Percentiles rank a stretch among this genome's conserved stretches.
phyloP scores from a whole-genome alignment of 2,797 vertebrate genomes.

The Gallinago nigripennis region DNA sequence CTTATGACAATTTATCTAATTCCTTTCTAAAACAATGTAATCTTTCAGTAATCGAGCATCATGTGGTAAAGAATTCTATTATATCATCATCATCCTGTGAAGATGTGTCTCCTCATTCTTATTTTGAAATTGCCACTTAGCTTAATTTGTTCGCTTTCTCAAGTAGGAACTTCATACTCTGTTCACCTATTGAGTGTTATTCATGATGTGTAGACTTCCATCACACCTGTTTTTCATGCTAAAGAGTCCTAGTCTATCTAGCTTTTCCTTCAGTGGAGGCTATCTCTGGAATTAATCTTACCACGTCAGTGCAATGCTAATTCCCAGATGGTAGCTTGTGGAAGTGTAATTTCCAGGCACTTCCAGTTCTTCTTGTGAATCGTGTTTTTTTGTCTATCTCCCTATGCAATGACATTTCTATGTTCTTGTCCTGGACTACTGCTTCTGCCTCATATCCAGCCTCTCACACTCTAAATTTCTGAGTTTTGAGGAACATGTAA shows the following conservation, averaged over 20 bases:
- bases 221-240: neutral
- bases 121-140: neutral
- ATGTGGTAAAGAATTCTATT: neutral
- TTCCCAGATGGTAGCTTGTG: neutral
- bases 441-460: neutral
- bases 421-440: neutral
- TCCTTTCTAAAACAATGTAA: neutral
- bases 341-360: neutral
- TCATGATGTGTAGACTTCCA: neutral
- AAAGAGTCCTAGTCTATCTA: neutral
- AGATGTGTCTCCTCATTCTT: neutral
- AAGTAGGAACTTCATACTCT: neutral
- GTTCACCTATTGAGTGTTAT: neutral
- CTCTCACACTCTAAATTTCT: neutral
- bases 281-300: neutral
- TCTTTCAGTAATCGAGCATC: neutral
- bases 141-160: neutral
- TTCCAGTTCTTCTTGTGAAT: constrained; percentile 18
- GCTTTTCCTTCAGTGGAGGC: neutral
- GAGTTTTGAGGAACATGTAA: neutral
- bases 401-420: neutral
- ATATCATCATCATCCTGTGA: neutral
- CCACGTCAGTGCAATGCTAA: neutral
- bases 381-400: neutral
- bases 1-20: neutral